Evolutionary conservation across 2,888 invertebrate genomes (phyloP).

Genomic region (Yponomeuta plumbellus): DNA sequence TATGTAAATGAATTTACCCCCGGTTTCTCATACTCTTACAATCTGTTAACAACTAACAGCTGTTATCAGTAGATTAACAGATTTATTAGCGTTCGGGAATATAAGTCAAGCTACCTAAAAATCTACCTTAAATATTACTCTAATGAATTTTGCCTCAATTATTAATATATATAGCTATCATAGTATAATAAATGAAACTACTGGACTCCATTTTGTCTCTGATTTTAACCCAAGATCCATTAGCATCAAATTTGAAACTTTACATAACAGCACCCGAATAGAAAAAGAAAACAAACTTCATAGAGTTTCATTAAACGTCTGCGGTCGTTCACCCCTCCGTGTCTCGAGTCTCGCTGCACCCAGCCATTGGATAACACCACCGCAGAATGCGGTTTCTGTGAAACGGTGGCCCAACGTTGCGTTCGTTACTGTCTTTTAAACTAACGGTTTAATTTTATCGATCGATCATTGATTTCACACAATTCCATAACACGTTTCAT

Average conservation of each 20-base stretch:
- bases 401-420: background rate
- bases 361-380: background rate
- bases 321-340: background rate
- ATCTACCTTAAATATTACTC: too few relatives aligned
- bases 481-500: background rate
- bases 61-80: too few relatives aligned
- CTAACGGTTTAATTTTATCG: background rate
- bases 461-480: background rate
- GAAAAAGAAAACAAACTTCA: background rate
- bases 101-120: too few relatives aligned
- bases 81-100: too few relatives aligned
- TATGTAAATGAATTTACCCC: too few relatives aligned
- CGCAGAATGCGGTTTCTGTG: conserved; percentile 1
- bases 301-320: background rate
- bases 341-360: background rate
- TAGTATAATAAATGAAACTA: background rate
- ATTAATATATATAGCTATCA: too few relatives aligned
- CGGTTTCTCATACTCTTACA: too few relatives aligned
- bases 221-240: background rate
- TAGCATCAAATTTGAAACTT: background rate
- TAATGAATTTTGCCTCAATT: too few relatives aligned
- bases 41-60: too few relatives aligned
- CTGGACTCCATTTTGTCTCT: background rate
- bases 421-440: background rate
- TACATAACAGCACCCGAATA: background rate